phyloP scores from a whole-genome alignment of 1,140 invertebrate genomes.

The Wasmannia auropunctata region DNA sequence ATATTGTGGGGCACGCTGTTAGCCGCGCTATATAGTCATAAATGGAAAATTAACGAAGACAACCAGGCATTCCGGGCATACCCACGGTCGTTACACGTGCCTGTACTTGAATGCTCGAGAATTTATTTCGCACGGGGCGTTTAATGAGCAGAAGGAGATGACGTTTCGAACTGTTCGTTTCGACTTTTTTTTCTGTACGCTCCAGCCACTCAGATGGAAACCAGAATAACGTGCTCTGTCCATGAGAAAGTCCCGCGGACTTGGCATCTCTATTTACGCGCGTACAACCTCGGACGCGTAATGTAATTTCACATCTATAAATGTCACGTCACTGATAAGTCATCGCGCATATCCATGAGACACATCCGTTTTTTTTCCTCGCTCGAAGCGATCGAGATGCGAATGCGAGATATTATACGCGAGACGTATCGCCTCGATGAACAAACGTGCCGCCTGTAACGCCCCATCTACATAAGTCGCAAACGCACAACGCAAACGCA shows the following conservation, averaged over 20 bases:
- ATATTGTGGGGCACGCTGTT: slow-evolving; percentile 2
- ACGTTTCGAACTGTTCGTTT: neutral
- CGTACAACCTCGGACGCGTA: slow-evolving; percentile 8
- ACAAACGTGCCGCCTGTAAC: neutral
- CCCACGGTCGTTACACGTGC: slow-evolving; percentile 4
- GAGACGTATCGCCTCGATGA: neutral
- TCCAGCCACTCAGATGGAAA: neutral
- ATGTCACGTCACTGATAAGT: neutral
- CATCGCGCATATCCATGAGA: neutral
- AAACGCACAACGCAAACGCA: too few relatives aligned
- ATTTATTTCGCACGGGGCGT: slow-evolving; percentile 46
- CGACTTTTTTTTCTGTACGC: neutral
- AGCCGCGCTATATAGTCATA: slow-evolving; percentile 19
- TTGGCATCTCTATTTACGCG: slow-evolving; percentile 45
- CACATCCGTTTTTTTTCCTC: neutral
- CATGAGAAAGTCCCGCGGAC: slow-evolving; percentile 45
- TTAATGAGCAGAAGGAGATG: slow-evolving; percentile 38
- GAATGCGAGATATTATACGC: neutral
- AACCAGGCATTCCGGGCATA: slow-evolving; percentile 31
- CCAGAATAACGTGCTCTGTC: slow-evolving; percentile 48
- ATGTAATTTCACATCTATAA: slow-evolving; percentile 29
- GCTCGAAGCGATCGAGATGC: neutral
- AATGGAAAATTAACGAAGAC: slow-evolving; percentile 51
- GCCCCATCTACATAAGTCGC: too few relatives aligned
- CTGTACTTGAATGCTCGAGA: slow-evolving; percentile 43